phyloP scores from a whole-genome alignment of 2,888 invertebrate species.

The Mesochorus sp. region DNA sequence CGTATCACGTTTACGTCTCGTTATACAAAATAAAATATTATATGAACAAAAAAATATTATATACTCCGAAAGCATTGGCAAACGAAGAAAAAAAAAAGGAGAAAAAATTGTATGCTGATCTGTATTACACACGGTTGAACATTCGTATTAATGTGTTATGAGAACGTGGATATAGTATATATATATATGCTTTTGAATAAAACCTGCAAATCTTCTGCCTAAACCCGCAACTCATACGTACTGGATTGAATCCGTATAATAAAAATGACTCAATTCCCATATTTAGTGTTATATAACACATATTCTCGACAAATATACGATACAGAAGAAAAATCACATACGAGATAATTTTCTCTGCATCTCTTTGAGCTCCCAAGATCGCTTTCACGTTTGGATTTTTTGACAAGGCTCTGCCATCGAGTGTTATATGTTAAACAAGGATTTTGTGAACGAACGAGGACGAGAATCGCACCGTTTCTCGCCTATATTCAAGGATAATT shows the following conservation, averaged over 20 bases:
- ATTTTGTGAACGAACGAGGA: constrained; percentile 41
- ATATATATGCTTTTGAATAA: constrained; percentile 10
- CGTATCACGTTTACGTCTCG: constrained; percentile 39
- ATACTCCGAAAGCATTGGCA: background rate
- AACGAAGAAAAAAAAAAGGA: background rate
- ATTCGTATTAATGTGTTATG: constrained; percentile 17
- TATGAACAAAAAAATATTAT: too few relatives aligned
- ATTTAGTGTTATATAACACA: constrained; percentile 12
- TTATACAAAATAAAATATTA: background rate
- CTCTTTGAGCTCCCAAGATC: background rate
- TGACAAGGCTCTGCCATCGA: background rate
- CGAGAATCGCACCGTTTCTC: background rate
- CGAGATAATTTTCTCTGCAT: background rate
- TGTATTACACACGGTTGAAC: background rate
- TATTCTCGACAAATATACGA: constrained; percentile 21
- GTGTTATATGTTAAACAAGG: constrained; percentile 39
- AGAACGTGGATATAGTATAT: background rate
- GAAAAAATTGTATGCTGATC: background rate
- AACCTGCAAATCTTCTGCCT: constrained; percentile 42
- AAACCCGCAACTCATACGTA: constrained; percentile 11
- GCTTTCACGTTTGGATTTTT: constrained; percentile 1
- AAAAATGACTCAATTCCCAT: constrained; percentile 45
- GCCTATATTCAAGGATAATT: constrained; percentile 49
- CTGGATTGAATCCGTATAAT: background rate
- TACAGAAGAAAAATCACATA: constrained; percentile 13